Evolutionary conservation across 2,797 vertebrate genomes (phyloP), one percentile per base, ranked within the genome.

Genomic region (Ficedula albicollis): DNA sequence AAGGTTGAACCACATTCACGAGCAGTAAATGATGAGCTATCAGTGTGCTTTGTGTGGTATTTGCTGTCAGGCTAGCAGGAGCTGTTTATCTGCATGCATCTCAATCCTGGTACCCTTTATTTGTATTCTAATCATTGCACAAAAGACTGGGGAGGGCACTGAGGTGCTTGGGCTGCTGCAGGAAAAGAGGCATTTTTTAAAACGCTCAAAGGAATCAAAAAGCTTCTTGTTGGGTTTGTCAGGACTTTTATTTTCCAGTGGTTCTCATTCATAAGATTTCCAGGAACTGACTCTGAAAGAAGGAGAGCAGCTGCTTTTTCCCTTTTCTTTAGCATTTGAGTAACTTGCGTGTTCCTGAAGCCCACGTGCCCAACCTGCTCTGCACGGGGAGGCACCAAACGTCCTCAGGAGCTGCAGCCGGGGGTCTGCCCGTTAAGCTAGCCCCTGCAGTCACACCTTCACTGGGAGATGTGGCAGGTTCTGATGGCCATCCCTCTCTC

Each of bases 401-500:
- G 11, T 49, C 52, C 56, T 62, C 74, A 34, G 59, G 52, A 93
- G 49, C 69, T 54, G 63, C 85, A 90, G 23, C 80, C 88, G 59
- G 27, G n/a, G 16, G 21, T 22, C 48, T 80, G 87, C 63, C 21
- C 84, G 73, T 20, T 38, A 44, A 89, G 48, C 64, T 66, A 69
- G 38, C 36, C 44, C 88, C 73, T 93, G 70, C 67, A 43, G 32
- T 23, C 48, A 18, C 6, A 46, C 32, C 13, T n/a, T 72, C 19
- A 0, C 13, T 13, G 32, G 34, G 18, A 92, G 63, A 14, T 27
- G 14, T 64, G 43, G 39, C 49, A 26, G 56, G 64, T 84, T 95
- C 91, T 95, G 66, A 94, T 87, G 85, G 46, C 19, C 90, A 89
- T 77, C 34, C 22, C 56, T 90, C 67, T 95, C 38, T 87, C 43